A percentile compares a stretch with the other conserved stretches of the same genome.
Conservation (phyloP, 2,888 invertebrate genomes). For the Malthinus flaveolus region DNA sequence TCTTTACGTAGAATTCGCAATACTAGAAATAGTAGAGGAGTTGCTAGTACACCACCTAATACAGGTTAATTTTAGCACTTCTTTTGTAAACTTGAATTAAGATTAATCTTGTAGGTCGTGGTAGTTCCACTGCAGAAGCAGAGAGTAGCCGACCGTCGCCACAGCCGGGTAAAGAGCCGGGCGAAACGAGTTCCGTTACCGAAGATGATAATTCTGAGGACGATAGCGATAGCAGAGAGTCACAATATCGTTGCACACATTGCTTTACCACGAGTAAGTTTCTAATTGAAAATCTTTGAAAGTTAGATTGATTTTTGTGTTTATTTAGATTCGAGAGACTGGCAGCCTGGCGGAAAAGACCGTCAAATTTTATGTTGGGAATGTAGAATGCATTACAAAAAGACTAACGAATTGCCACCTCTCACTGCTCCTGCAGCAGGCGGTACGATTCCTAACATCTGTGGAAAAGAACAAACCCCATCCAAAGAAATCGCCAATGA, state of each 20-base stretch:
- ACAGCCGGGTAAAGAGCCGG: conserved; percentile 66
- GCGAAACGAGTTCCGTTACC: conserved; percentile 78
- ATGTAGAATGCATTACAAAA: conserved; percentile 75
- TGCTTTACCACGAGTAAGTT: conserved; percentile 72
- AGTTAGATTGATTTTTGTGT: conserved; percentile 7
- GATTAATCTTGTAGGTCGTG: conserved; percentile 33
- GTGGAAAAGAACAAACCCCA: conserved; percentile 28
- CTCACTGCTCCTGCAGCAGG: conserved; percentile 53
- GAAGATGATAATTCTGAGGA: conserved; percentile 92
- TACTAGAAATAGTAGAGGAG: conserved; percentile 83
- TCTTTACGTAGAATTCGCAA: conserved; percentile 86
- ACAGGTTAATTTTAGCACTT: conserved; percentile 29
- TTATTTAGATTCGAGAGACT: conserved; percentile 66
- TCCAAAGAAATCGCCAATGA: conserved; percentile 21
- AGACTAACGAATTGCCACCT: conserved; percentile 73
- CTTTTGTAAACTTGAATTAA: not conserved
- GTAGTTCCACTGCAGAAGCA: conserved; percentile 49
- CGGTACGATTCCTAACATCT: conserved; percentile 31
- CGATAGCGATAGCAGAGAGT: conserved; percentile 91
- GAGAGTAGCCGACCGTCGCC: conserved; percentile 63
- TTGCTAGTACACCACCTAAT: conserved; percentile 51
- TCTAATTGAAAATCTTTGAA: not conserved
- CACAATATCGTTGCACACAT: conserved; percentile 74
- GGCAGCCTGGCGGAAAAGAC: conserved; percentile 75
- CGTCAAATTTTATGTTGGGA: conserved; percentile 72